phyloP scores from a whole-genome alignment of 2,797 vertebrate species.

The Odontamblyopus rebecca region DNA sequence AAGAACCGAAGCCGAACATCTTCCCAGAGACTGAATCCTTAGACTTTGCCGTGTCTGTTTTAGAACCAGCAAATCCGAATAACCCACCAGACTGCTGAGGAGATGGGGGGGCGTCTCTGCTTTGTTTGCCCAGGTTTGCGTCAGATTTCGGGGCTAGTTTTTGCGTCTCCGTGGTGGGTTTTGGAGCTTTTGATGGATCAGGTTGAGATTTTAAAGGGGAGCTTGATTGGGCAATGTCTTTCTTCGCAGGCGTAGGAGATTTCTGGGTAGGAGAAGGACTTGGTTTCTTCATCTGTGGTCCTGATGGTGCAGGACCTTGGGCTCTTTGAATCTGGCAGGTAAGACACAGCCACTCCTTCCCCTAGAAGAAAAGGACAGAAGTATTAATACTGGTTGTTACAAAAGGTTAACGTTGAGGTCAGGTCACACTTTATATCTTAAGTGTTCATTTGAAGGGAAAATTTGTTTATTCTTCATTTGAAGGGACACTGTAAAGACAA shows the following conservation, averaged over 20 bases:
- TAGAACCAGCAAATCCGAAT: slow-evolving; percentile 57
- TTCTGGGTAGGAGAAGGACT: slow-evolving; percentile 43
- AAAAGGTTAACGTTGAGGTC: too few relatives aligned
- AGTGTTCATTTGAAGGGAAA: too few relatives aligned
- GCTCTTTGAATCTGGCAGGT: slow-evolving; percentile 95
- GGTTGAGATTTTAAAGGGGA: slow-evolving; percentile 55
- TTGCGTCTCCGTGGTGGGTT: slow-evolving; percentile 25
- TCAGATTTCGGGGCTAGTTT: slow-evolving; percentile 61
- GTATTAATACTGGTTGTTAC: background rate
- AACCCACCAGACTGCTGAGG: slow-evolving; percentile 60
- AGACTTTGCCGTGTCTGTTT: slow-evolving; percentile 83
- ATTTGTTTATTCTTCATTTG: too few relatives aligned
- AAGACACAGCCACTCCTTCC: slow-evolving; percentile 93
- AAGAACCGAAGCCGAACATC: slow-evolving; percentile 93
- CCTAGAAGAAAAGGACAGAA: slow-evolving; percentile 52
- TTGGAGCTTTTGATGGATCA: background rate
- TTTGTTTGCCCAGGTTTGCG: slow-evolving; percentile 64
- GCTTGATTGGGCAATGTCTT: slow-evolving; percentile 43
- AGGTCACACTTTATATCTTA: too few relatives aligned
- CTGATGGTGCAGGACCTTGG: slow-evolving; percentile 72
- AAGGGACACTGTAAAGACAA: too few relatives aligned
- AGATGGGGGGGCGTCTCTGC: slow-evolving; percentile 30
- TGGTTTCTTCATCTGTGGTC: slow-evolving; percentile 59
- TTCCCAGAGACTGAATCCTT: slow-evolving; percentile 89
- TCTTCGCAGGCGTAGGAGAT: slow-evolving; percentile 46